A percentile compares a stretch with the other conserved stretches of the same genome.
Conservation (phyloP, 2,113 vertebrate genomes). For the Heterotilapia buettikoferi region DNA sequence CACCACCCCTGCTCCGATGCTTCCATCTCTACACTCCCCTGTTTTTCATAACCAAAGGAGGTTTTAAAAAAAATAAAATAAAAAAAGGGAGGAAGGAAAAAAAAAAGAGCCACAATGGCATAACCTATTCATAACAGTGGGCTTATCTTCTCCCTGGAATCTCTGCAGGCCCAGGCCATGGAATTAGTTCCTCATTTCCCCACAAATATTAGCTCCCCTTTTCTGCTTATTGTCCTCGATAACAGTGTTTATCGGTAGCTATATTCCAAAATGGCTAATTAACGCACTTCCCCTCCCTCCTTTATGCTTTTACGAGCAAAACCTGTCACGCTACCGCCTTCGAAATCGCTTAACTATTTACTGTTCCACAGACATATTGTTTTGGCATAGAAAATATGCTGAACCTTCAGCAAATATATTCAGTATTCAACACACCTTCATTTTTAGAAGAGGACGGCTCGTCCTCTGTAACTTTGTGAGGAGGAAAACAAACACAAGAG, state of each 20-base stretch:
- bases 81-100: not conserved
- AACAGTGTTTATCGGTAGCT: conserved; percentile 59
- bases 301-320: conserved; percentile 36
- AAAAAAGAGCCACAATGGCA: conserved; percentile 36
- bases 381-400: conserved; percentile 42
- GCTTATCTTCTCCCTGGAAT: conserved; percentile 53
- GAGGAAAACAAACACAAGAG: conserved; percentile 48
- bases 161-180: conserved; percentile 52
- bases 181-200: conserved; percentile 63
- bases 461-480: conserved; percentile 53
- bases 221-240: conserved; percentile 50
- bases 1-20: conserved; percentile 39
- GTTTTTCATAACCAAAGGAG: conserved; percentile 58
- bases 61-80: not conserved
- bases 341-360: conserved; percentile 54
- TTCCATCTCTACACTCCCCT: conserved; percentile 31
- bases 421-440: conserved; percentile 50
- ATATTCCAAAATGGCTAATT: conserved; percentile 57
- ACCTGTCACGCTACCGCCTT: conserved; percentile 54
- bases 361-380: conserved; percentile 39
- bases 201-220: conserved; percentile 63
- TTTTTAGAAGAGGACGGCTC: conserved; percentile 39
- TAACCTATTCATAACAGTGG: conserved; percentile 56
- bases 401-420: conserved; percentile 48
- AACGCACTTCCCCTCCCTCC: conserved; percentile 14